Evolutionary conservation across 2,113 vertebrate genomes (phyloP).

Genomic region (Taurulus bubalis): DNA sequence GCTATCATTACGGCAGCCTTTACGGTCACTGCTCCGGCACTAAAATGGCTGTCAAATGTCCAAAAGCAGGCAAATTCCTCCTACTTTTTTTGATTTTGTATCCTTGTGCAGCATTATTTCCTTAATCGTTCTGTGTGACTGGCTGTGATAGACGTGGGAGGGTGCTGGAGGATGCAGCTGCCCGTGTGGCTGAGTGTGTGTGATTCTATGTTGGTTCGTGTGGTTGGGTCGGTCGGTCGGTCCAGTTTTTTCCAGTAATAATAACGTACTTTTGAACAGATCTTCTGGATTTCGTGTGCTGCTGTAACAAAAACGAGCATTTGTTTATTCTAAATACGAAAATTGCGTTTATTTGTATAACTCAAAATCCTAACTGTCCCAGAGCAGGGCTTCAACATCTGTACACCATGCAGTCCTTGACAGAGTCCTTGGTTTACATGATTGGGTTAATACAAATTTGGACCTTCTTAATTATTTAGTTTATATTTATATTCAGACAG

Average conservation of each 20-base stretch:
- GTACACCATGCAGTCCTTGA: not conserved
- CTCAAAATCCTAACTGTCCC: no score
- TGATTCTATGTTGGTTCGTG: not conserved
- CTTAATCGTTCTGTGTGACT: not conserved
- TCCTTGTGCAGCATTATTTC: not conserved
- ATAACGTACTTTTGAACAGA: not conserved
- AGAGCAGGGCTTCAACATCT: no score
- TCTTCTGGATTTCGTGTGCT: not conserved
- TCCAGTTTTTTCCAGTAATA: not conserved
- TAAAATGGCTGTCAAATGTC: not conserved
- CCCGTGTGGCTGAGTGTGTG: not conserved
- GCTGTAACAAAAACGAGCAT: not conserved
- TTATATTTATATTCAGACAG: not conserved
- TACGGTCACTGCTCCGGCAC: not conserved
- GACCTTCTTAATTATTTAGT: not conserved
- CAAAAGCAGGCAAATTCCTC: not conserved
- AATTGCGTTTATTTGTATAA: no score
- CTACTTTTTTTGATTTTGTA: not conserved
- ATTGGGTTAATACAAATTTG: not conserved
- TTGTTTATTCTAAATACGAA: no score
- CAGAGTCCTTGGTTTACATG: not conserved
- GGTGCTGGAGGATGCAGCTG: not conserved
- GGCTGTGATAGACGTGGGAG: not conserved
- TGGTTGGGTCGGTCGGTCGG: not conserved
- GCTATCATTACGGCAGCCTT: not conserved